Evolutionary conservation across 2,113 vertebrate genomes (phyloP), one percentile per base, ranked within the genome.

Genomic region (Ramphastos sulfuratus): DNA sequence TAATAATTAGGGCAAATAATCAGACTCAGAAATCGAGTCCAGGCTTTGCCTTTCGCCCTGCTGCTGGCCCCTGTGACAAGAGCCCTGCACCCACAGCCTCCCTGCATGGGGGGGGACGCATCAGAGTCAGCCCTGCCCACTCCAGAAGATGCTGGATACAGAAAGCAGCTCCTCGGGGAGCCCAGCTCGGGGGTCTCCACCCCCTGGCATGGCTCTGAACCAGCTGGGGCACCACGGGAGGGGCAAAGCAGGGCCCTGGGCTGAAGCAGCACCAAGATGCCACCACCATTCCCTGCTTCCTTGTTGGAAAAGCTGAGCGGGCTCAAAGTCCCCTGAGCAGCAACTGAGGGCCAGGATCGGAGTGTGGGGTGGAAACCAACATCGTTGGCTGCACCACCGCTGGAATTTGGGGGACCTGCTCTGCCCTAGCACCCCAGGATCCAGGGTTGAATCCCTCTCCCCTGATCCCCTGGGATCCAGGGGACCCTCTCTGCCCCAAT

Each of bases 211-310:
- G 24, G 25, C 60, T 35, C 66, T 0, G 27, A 42, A 20, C 8
- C 0, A 0, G 37, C 37, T 23, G 6, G 4, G 1, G 73, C 65
- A 15, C 4, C 1, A 70, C 1, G 0, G 31, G n/a, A 20, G 7
- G 20, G 19, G 19, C 59, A 35, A 23, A 61, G 33, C 60, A 63
- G 60, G 60, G 33, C 33, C 9, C n/a, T 24, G 24, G 23, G 24
- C 35, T 6, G 14, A 35, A 63, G 14, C 23, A 25, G 60, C 35
- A 63, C 15, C 15, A 35, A 24, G 35, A 15, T 24, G 16, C 15
- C 24, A 27, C 16, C 33, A 17, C 60, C 24, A 10, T 63, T 27
- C 33, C 60, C 60, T 63, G 60, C 9, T 63, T 37, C 60, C 35
- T 37, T 6, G 7, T 37, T 25, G 60, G 35, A 37, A 17, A 63